These are phyloP conservation scores for Micronycteris hirsuta DNA, from an alignment of 2,113 vertebrate genomes.

Conservation along the genomic window DNA sequence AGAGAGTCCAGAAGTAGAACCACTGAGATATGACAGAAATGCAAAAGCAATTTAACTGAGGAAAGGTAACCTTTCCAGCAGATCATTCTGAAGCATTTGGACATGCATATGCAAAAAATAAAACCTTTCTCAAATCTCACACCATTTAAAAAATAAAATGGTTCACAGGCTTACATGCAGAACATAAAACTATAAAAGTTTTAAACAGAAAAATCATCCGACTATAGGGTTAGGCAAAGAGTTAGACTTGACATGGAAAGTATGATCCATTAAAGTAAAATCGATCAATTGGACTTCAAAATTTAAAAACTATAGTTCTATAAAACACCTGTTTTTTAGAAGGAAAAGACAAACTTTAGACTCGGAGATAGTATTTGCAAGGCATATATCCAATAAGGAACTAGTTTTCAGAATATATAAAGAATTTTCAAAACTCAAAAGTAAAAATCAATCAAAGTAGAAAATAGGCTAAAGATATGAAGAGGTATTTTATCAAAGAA, in stretches of 20 bases:
- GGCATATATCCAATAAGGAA: neutral
- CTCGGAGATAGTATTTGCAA: too few species aligned
- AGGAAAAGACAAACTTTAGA: neutral
- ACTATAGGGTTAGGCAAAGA: neutral
- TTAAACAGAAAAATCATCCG: neutral
- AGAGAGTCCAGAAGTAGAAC: neutral
- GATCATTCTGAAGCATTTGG: neutral
- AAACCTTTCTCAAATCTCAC: neutral
- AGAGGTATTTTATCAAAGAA: neutral
- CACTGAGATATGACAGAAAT: neutral
- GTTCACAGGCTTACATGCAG: neutral
- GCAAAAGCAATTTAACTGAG: neutral
- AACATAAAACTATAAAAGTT: neutral
- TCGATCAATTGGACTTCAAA: neutral
- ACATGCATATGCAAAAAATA: neutral
- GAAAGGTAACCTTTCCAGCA: neutral
- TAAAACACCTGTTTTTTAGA: neutral
- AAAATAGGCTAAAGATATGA: neutral
- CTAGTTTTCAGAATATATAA: neutral
- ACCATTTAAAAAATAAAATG: neutral
- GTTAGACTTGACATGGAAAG: neutral
- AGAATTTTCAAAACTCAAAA: neutral
- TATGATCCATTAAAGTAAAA: neutral
- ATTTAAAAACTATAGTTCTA: neutral
- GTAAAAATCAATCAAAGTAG: neutral